These are phyloP conservation scores for Caenorhabditis brenneri DNA, from an alignment of 1,140 invertebrate genomes.

Conservation along the genomic window DNA sequence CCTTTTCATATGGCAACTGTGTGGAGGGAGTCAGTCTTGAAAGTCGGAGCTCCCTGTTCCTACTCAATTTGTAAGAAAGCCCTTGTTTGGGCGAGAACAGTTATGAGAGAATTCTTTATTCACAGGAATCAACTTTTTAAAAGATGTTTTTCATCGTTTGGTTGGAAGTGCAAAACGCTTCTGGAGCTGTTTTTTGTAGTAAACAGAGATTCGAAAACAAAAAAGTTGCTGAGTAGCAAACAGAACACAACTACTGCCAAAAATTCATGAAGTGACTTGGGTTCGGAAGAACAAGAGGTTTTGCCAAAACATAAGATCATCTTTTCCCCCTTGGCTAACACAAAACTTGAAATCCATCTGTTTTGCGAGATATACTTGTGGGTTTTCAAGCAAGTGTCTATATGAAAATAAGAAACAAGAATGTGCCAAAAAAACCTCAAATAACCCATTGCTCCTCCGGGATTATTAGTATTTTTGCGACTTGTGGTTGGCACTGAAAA, in stretches of 20 bases:
- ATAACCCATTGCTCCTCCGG: slow-evolving; percentile 28
- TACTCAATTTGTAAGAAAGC: too few relatives aligned
- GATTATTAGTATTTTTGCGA: slow-evolving; percentile 11
- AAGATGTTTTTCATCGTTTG: not conserved
- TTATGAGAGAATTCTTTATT: too few relatives aligned
- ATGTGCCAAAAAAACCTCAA: not conserved
- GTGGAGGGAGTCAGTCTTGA: too few relatives aligned
- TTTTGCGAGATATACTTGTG: not conserved
- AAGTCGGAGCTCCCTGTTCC: too few relatives aligned
- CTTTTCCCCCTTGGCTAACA: not conserved
- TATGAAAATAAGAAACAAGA: slow-evolving; percentile 16
- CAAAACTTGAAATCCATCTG: not conserved
- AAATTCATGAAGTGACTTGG: not conserved
- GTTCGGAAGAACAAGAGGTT: not conserved
- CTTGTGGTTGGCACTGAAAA: not conserved
- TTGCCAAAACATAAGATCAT: not conserved
- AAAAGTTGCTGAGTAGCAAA: not conserved
- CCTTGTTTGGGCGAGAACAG: too few relatives aligned
- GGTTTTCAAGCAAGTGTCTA: not conserved
- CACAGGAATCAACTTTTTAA: too few relatives aligned
- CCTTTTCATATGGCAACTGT: too few relatives aligned
- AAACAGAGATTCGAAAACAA: not conserved
- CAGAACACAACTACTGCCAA: not conserved
- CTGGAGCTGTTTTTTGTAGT: not conserved
- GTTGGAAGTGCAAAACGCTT: not conserved